Conservation (phyloP, 1,140 invertebrate genomes). For the Drosophila mayri region DNA sequence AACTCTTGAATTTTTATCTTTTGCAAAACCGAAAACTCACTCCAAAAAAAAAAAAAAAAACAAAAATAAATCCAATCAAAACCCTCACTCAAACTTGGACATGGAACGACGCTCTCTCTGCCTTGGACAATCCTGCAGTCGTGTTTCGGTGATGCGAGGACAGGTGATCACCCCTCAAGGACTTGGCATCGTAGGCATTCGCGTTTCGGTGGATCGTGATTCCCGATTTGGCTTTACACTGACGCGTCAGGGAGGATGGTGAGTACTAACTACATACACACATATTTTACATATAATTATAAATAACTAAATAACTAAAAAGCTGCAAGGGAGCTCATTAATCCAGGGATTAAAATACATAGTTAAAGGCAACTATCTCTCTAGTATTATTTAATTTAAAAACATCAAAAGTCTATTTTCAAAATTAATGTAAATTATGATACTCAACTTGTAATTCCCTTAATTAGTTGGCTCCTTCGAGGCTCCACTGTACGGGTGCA, state of each 20-base stretch:
- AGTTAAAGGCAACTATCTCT: too few relatives aligned
- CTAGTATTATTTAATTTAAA: too few relatives aligned
- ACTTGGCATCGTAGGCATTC: conserved; percentile 97
- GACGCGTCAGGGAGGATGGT: conserved; percentile 97
- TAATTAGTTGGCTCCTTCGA: conserved; percentile 12
- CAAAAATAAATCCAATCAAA: conserved; percentile 18
- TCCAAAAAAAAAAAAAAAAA: conserved; percentile 1
- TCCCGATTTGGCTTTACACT: conserved; percentile 98
- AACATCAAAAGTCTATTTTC: neutral
- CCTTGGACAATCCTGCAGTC: conserved; percentile 87
- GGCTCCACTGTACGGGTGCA: conserved; percentile 21
- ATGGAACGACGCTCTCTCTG: neutral
- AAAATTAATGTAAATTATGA: neutral
- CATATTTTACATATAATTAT: neutral
- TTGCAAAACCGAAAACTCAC: conserved; percentile 35
- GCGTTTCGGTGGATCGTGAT: conserved; percentile 97
- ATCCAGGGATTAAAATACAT: too few relatives aligned
- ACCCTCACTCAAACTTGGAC: conserved; percentile 3
- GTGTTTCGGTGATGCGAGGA: conserved; percentile 99
- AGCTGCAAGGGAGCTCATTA: neutral
- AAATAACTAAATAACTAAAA: too few relatives aligned
- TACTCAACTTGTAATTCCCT: neutral
- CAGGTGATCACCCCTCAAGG: conserved; percentile 97
- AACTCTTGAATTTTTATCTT: conserved; percentile 64
- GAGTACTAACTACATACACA: conserved; percentile 86